A percentile compares a stretch with the other conserved stretches of the same genome.
phyloP scores from a whole-genome alignment of 1,140 invertebrate genomes.

The Lithobius niger region DNA sequence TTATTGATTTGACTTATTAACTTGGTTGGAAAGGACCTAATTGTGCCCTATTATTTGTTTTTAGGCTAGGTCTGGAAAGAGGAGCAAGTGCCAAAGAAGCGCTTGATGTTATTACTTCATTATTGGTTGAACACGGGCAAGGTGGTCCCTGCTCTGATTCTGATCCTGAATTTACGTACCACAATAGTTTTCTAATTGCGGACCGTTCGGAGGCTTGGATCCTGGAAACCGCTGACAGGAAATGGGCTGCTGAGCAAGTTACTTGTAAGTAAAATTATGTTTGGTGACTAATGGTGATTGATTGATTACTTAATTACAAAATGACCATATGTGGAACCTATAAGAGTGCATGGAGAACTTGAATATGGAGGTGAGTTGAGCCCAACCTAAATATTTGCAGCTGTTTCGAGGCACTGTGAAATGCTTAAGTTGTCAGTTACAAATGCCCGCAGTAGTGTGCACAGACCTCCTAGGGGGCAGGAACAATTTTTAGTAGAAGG shows the following conservation, averaged over 20 bases:
- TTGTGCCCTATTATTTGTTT: no score
- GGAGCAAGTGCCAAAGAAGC: constrained; percentile 44
- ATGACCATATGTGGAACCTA: no score
- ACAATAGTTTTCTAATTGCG: constrained; percentile 50
- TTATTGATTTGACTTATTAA: no score
- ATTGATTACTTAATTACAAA: not conserved
- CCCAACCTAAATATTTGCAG: no score
- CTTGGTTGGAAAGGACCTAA: no score
- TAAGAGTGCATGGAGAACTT: no score
- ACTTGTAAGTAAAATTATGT: constrained; percentile 33
- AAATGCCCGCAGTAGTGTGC: no score
- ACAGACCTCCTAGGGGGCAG: no score
- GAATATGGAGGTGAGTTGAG: no score
- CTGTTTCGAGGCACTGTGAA: no score
- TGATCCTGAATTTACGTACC: constrained; percentile 41
- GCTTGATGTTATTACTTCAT: constrained; percentile 44
- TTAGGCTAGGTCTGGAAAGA: constrained; percentile 51
- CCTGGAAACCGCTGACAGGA: constrained; percentile 52
- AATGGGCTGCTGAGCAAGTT: constrained; percentile 61
- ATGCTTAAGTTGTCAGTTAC: no score
- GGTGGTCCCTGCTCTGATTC: constrained; percentile 50
- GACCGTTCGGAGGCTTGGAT: constrained; percentile 53
- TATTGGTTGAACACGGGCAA: constrained; percentile 53
- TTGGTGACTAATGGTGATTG: not conserved
- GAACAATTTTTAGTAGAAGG: no score